Percentiles rank a stretch among this genome's conserved stretches.
phyloP scores from a whole-genome alignment of 2,888 invertebrate genomes.

The Apamea crenata region DNA sequence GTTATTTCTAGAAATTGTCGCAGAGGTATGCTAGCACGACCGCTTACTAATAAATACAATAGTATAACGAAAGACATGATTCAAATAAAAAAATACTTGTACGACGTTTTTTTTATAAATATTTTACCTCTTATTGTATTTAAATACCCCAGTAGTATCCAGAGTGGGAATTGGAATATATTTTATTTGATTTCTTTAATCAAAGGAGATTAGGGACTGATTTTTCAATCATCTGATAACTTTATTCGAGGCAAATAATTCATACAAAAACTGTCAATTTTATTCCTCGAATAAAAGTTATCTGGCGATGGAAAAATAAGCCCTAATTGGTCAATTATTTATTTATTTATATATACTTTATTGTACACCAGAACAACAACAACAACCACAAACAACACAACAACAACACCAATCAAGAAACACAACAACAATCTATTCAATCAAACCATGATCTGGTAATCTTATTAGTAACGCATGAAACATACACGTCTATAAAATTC shows the following conservation, averaged over 20 bases:
- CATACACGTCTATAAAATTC: not conserved
- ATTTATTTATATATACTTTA: no score
- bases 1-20: not conserved
- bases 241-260: no score
- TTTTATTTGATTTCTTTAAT: not conserved
- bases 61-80: not conserved
- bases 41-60: not conserved
- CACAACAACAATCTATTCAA: not conserved
- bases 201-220: not conserved
- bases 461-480: not conserved
- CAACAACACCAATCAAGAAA: no score
- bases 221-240: no score
- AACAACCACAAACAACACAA: no score
- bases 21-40: not conserved
- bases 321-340: not conserved
- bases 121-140: not conserved
- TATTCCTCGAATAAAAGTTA: no score
- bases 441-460: not conserved
- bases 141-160: no score
- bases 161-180: not conserved
- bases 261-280: no score
- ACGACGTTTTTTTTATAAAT: no score
- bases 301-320: no score
- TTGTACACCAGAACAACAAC: no score
- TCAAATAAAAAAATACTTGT: not conserved